Evolutionary conservation across 2,888 invertebrate species (phyloP).

Genomic region (Pristionchus exspectatus): DNA sequence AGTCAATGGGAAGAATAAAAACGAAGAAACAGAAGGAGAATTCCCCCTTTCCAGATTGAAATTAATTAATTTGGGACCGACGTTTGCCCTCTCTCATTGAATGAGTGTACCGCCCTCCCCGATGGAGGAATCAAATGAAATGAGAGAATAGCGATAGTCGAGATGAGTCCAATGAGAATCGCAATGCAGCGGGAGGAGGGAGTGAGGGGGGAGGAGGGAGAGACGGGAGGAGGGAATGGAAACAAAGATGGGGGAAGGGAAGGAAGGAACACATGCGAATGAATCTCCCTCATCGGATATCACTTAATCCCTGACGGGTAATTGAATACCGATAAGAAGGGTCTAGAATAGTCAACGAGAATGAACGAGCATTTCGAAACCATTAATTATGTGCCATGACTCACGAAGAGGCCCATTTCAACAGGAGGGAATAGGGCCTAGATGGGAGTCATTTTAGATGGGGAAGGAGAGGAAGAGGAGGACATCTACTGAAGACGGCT

Average conservation of each 20-base stretch:
- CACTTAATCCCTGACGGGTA: constrained; percentile 10
- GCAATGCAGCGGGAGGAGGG: background rate
- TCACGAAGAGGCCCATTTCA: constrained; percentile 5
- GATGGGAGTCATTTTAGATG: constrained; percentile 13
- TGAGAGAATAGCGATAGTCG: constrained; percentile 43
- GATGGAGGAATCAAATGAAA: constrained; percentile 20
- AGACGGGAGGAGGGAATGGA: background rate
- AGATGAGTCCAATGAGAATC: constrained; percentile 32
- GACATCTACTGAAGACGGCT: constrained; percentile 25
- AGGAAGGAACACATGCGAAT: constrained; percentile 43
- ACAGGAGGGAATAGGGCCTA: background rate
- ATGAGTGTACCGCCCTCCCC: background rate
- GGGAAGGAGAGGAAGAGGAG: background rate
- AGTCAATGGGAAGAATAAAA: background rate
- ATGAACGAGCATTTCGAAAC: constrained; percentile 21
- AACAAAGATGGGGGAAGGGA: background rate
- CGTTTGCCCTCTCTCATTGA: background rate
- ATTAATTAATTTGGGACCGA: constrained; percentile 34
- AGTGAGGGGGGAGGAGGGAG: constrained; percentile 2
- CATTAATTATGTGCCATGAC: constrained; percentile 9
- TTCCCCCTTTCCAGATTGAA: constrained; percentile 13
- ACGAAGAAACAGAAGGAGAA: background rate
- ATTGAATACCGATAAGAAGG: constrained; percentile 25
- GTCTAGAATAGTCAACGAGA: background rate
- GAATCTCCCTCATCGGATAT: constrained; percentile 36